Percentiles rank a stretch among this genome's conserved stretches.
Evolutionary conservation across 2,113 vertebrate genomes (phyloP).

Genomic region (Craseonycteris thonglongyai): DNA sequence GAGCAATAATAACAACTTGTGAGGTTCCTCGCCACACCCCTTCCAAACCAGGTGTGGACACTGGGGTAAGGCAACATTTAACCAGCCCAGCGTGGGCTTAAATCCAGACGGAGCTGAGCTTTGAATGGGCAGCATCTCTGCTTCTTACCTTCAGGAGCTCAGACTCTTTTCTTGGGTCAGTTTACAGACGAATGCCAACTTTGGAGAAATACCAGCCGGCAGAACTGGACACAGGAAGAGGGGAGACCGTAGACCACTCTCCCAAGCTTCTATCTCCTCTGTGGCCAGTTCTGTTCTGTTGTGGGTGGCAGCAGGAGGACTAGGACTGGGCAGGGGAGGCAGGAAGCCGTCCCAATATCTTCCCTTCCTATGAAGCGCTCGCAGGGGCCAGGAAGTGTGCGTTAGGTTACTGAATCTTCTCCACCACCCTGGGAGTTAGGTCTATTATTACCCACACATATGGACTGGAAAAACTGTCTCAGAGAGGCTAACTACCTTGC

Average conservation of each 20-base stretch:
- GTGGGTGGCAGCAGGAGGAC: no score
- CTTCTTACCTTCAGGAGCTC: background rate
- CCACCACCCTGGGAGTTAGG: background rate
- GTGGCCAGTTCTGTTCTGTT: background rate
- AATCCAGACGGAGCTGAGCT: background rate
- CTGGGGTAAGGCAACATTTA: background rate
- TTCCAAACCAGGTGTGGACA: background rate
- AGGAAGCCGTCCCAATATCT: background rate
- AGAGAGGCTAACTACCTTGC: background rate
- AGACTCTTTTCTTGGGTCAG: background rate
- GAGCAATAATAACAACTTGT: background rate
- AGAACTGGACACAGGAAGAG: background rate
- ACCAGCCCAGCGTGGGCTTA: background rate
- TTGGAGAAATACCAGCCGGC: background rate
- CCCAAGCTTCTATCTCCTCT: background rate
- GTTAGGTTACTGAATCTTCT: background rate
- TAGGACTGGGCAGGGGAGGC: no score
- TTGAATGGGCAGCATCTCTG: background rate
- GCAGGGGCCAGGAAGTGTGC: background rate
- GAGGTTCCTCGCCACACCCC: background rate
- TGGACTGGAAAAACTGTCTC: background rate
- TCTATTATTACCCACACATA: background rate
- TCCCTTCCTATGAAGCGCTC: background rate
- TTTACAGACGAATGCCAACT: background rate
- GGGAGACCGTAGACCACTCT: fast-evolving